Evolutionary conservation across 2,797 vertebrate species (phyloP).

Genomic region (Alfaro cultratus): DNA sequence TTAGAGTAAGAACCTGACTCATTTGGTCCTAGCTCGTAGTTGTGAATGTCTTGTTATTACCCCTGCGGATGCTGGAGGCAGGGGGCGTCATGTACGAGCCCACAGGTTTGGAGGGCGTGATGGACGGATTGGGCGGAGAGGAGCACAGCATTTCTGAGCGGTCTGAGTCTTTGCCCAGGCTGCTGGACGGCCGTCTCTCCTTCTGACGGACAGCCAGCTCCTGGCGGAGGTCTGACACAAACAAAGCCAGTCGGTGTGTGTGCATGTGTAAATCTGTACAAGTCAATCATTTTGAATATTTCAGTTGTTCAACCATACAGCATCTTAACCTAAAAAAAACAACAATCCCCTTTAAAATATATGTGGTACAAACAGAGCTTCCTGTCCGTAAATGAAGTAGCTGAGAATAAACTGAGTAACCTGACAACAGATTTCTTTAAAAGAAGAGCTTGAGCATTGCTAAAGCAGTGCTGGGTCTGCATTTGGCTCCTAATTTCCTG

Average conservation of each 20-base stretch:
- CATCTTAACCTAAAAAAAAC: no score
- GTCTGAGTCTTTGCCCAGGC: constrained; percentile 78
- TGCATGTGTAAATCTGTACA: neutral
- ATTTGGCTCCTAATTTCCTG: neutral
- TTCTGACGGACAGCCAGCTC: constrained; percentile 96
- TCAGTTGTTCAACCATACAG: no score
- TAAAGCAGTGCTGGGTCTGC: neutral
- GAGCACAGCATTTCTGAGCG: constrained; percentile 80
- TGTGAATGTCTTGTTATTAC: constrained; percentile 62
- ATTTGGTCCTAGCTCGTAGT: neutral
- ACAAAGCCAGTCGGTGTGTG: neutral
- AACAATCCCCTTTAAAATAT: no score
- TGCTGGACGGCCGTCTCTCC: constrained; percentile 83
- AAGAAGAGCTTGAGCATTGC: no score
- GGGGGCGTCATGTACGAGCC: constrained; percentile 80
- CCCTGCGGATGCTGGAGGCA: constrained; percentile 80
- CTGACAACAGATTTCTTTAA: no score
- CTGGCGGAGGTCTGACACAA: constrained; percentile 88
- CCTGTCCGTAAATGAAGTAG: no score
- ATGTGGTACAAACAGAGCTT: no score
- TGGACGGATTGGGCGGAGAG: constrained; percentile 69
- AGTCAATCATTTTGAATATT: no score
- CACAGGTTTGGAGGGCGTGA: constrained; percentile 80
- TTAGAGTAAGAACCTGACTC: neutral
- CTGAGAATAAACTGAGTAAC: no score